Base-by-base conservation (phyloP, 1,140 invertebrate genomes). In the Zaprionus vittiger region DNA sequence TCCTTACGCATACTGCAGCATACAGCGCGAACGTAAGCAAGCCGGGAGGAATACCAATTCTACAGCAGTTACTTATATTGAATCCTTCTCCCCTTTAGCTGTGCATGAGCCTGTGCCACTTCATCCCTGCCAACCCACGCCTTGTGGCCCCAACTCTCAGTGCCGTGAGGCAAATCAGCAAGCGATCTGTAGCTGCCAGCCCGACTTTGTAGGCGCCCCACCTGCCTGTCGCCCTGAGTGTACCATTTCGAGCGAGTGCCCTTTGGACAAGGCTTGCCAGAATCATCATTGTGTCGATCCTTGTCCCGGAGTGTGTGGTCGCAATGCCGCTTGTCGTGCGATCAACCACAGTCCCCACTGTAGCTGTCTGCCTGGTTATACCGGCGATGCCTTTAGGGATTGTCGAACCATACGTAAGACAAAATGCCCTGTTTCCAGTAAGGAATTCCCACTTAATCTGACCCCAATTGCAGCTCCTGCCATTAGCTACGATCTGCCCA, bases 271-370 rank as follows among this genome's bases (percentile, higher is more conserved):
- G 89, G 96, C 97, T 11, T 98, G 97, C 83, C 94, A 97, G 5
- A 96, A 96, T 86, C 95, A 97, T 74, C 97, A 96, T 81, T 98
- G 97, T 92, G 95, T 96, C 0, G 96, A 98, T 93, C 97, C 97
- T 3, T 98, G 97, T 91, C 93, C 95, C 0, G 96, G 96, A 20
- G 95, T 96, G 2, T 98, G 97, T 92, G 97, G 97, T 17, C 94
- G 95, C 60, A 95, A 95, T 70, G 96, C 97, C 17, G 94, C 96
- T 22, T 98, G 97, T 91, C 95, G 96, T 93, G 96, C 97, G 1
- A 95, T 96, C 14, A 97, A 97, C 87, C 97, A 97, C 83, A 97
- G 96, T 77, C 96, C 97, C 3, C 96, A 97, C 61, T 97, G 97
- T 83, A 96, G 95, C 80, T 97, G 97, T 83, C 92, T 95, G 57